Evolutionary conservation across 2,113 vertebrate genomes (phyloP).

Genomic region (Corythornis cristatus): DNA sequence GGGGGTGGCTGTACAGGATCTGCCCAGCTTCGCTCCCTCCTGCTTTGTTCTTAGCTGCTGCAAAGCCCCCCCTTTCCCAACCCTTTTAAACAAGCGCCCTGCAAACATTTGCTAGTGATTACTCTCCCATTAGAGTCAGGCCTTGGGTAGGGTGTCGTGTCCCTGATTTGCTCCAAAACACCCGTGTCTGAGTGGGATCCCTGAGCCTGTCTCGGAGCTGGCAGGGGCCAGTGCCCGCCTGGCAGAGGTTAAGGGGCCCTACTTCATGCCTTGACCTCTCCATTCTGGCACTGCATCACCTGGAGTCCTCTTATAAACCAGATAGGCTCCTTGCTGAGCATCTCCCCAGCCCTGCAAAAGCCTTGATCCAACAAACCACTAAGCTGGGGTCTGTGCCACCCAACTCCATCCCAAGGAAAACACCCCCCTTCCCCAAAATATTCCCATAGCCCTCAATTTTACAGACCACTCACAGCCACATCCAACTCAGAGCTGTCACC

Average conservation of each 20-base stretch:
- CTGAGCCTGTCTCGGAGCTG: neutral
- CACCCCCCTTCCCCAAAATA: rapidly evolving
- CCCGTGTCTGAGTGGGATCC: neutral
- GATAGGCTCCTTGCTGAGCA: rapidly evolving
- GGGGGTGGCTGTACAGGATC: neutral
- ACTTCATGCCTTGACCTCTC: neutral
- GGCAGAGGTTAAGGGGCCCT: neutral
- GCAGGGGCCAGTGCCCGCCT: rapidly evolving
- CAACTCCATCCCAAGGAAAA: neutral
- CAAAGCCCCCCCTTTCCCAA: neutral
- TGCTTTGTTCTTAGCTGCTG: slow-evolving; percentile 31
- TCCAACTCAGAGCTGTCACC: neutral
- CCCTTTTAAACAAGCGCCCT: neutral
- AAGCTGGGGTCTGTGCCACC: neutral
- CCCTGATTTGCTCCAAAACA: neutral
- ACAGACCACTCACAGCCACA: neutral
- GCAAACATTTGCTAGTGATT: slow-evolving; percentile 73
- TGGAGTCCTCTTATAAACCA: neutral
- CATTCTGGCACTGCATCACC: neutral
- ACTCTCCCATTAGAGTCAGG: neutral
- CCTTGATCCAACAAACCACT: neutral
- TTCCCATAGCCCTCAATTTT: neutral
- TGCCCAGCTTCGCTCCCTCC: neutral
- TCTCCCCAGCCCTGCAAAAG: neutral
- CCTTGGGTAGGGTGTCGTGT: neutral